These are phyloP conservation scores for Cybosia mesomella DNA, from an alignment of 2,888 invertebrate species.

Conservation along the genomic window DNA sequence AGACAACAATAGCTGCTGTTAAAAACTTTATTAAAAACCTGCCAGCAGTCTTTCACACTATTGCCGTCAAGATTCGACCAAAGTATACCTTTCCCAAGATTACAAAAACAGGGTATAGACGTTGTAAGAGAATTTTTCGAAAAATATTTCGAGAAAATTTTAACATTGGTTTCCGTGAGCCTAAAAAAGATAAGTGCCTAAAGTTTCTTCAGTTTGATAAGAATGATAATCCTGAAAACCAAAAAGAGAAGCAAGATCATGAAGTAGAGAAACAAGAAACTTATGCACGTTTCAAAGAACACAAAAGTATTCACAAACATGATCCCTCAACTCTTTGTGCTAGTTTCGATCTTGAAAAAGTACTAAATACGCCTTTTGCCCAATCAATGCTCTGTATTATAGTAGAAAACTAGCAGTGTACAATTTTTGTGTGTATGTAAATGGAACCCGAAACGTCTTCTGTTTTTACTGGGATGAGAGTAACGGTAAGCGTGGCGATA, in stretches of 20 bases:
- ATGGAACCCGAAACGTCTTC: conserved; percentile 14
- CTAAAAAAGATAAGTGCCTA: conserved; percentile 25
- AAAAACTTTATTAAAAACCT: conserved; percentile 9
- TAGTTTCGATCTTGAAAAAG: too few relatives aligned
- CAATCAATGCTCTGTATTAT: conserved; percentile 10
- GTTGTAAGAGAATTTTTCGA: conserved; percentile 13
- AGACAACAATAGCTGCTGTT: background rate
- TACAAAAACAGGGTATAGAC: conserved; percentile 9
- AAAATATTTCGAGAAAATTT: conserved; percentile 16
- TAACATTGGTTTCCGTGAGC: conserved; percentile 21
- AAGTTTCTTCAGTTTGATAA: conserved; percentile 20
- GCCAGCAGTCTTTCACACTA: conserved; percentile 22
- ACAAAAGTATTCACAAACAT: conserved; percentile 20
- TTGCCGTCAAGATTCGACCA: conserved; percentile 27
- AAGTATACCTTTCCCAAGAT: conserved; percentile 22
- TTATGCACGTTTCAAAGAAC: conserved; percentile 15
- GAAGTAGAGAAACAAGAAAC: conserved; percentile 24
- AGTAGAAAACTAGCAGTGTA: conserved; percentile 10
- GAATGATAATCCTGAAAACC: conserved; percentile 10
- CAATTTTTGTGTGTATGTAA: conserved; percentile 20
- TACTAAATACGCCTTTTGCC: background rate
- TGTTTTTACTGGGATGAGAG: conserved; percentile 22
- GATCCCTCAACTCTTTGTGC: conserved; percentile 17
- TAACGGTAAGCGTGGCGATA: conserved; percentile 17
- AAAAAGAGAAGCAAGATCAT: conserved; percentile 20